phyloP scores from a whole-genome alignment of 1,140 invertebrate genomes.

The Drosophila willistoni region DNA sequence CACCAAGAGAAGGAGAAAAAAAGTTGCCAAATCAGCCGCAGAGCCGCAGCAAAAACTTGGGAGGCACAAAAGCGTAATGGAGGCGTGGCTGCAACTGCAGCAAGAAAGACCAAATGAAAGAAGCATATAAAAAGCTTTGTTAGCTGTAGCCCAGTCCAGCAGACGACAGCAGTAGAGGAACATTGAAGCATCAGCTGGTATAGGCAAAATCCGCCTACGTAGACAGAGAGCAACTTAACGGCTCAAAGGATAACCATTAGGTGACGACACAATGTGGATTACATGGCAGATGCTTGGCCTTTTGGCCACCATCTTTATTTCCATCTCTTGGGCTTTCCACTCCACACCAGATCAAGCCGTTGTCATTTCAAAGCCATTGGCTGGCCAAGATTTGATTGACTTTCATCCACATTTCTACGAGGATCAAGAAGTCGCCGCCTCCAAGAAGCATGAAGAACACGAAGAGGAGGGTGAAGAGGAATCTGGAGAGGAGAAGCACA shows the following conservation, averaged over 20 bases:
- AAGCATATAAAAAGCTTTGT: slow-evolving; percentile 58
- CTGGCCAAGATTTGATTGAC: slow-evolving; percentile 38
- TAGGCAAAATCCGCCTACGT: slow-evolving; percentile 7
- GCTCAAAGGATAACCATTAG: slow-evolving; percentile 44
- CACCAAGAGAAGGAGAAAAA: slow-evolving; percentile 24
- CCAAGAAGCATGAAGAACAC: slow-evolving; percentile 70
- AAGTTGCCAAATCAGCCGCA: slow-evolving; percentile 77
- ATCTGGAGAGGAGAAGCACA: slow-evolving; percentile 85
- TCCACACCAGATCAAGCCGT: slow-evolving; percentile 51
- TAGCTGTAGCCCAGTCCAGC: slow-evolving; percentile 39
- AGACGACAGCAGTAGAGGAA: slow-evolving; percentile 47
- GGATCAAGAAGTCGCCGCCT: slow-evolving; percentile 77
- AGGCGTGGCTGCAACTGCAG: slow-evolving; percentile 40
- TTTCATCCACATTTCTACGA: slow-evolving; percentile 45
- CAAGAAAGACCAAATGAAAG: slow-evolving; percentile 8
- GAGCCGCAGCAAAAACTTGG: slow-evolving; percentile 44
- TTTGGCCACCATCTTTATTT: slow-evolving; percentile 36
- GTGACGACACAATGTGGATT: slow-evolving; percentile 38
- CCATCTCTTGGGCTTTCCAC: slow-evolving; percentile 47
- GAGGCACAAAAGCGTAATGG: slow-evolving; percentile 14
- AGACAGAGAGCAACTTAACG: slow-evolving; percentile 31
- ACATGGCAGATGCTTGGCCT: slow-evolving; percentile 61
- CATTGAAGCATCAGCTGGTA: slow-evolving; percentile 1
- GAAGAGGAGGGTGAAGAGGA: slow-evolving; percentile 84
- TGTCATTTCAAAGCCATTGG: slow-evolving; percentile 56